Evolutionary conservation across 1,140 invertebrate species (phyloP), one percentile per base, ranked within the genome.

Genomic region (Penaeus chinensis): DNA sequence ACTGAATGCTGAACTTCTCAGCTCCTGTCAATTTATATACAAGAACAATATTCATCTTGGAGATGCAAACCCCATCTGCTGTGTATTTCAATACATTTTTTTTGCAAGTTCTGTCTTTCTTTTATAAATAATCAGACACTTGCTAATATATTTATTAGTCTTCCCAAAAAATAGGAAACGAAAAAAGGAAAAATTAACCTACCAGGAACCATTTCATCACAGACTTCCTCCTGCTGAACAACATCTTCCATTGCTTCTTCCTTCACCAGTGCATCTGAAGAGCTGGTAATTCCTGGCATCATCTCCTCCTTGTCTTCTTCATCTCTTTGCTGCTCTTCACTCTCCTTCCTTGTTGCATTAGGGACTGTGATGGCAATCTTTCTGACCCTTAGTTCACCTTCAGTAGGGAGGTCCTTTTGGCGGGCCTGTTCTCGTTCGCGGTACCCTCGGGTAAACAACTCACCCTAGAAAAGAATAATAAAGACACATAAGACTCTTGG

Each of bases 391-490:
- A 88, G 37, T 54, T 85, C 85, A 13, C 89, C 86, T 32, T 85
- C 77, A 66, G 85, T 24, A 18, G 65, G n/a, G 22, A 11, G 20
- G 18, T 87, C 80, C 63, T 84, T 84, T 47, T 89, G 74, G 18
- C 80, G 42, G 61, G 88, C 83, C 42, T 89, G 74, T 60, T 90
- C 85, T 65, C 89, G 71, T 66, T 90, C 81, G 32, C 86, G 86
- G 81, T 90, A 90, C 32, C 89, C 86, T 20, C 89, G 82, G n/a
- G 81, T 90, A 74, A 88, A 90, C 54, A 90, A 47, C 42, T 90
- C 83, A 81, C 81, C 66, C 89, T 89, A 87, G 2, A 83, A 78
- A n/a, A 69, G 19, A 8, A 20, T 4, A 80, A 79, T 18, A 19
- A 20, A 32, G 4, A 54, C 8, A 60, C 3, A 13, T 13, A 54